Conservation (phyloP, 2,113 vertebrate genomes). For the Rhagologus leucostigma region DNA sequence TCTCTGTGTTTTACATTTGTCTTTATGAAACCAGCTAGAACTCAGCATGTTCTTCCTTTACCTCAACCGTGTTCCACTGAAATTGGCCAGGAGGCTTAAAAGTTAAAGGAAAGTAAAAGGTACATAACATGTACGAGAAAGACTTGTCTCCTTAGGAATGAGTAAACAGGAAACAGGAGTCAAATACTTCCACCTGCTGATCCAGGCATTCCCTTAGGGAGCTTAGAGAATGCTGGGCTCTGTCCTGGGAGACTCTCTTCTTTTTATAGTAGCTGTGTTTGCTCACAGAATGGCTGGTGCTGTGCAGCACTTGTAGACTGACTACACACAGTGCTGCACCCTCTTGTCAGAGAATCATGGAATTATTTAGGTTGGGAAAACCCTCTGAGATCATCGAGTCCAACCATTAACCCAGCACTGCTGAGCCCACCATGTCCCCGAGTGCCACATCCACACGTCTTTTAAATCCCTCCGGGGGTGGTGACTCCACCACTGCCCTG, state of each 20-base stretch:
- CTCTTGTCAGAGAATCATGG: neutral
- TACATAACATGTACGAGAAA: neutral
- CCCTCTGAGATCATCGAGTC: neutral
- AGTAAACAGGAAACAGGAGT: neutral
- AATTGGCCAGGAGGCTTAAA: neutral
- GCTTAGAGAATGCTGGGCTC: neutral
- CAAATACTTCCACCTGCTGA: neutral
- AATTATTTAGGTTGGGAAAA: neutral
- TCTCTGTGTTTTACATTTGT: neutral
- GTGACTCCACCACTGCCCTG: neutral
- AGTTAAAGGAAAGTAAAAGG: neutral
- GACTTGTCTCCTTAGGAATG: neutral
- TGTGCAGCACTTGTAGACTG: neutral
- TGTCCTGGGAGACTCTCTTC: neutral
- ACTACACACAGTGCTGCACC: neutral
- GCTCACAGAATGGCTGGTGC: neutral
- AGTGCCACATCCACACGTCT: neutral
- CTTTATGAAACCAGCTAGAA: neutral
- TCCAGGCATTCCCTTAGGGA: neutral
- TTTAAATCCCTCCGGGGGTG: neutral
- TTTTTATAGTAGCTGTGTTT: neutral
- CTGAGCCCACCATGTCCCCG: neutral
- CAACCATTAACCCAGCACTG: neutral
- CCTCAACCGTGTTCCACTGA: neutral
- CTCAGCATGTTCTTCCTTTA: neutral